Evolutionary conservation across 2,113 vertebrate genomes (phyloP), one percentile per base, ranked within the genome.

Genomic region (Manacus vitellinus): DNA sequence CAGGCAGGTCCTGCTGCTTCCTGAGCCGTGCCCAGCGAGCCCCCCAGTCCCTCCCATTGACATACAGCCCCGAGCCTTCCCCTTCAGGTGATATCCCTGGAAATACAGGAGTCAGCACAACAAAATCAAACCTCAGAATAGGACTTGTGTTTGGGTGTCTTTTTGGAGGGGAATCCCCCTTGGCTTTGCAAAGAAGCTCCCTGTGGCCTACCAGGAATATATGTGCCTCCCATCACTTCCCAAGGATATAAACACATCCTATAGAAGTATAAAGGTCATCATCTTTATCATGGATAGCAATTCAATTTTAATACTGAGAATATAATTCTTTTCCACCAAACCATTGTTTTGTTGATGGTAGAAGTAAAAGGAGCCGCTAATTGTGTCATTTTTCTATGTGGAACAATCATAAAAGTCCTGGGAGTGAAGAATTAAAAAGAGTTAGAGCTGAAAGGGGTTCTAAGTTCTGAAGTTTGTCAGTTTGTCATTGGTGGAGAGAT

Each of bases 401-500:
- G 31, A 93, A 54, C 18, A 72, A 22, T 70, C 6, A 61, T 33
- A 5, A 13, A 55, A 62, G 15, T 71, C 68, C 11, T 43, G 14
- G 6, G 20, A 75, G 39, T 44, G 56, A 83, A 22, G 21, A 91
- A 84, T 81, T 85, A 33, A 78, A 87, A 74, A 68, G 43, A 75
- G 33, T 73, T 88, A 47, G 2, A 70, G 22, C 56, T 91, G 68
- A 51, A 94, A 89, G 92, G 13, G 22, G 33, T 74, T 73, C 7
- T 28, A 58, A 95, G n/a, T 91, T 91, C 58, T 82, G 76, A 91
- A 46, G 71, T 54, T 68, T 76, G 90, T 95, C 93, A 77, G 93
- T 89, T 88, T 95, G 96, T 96, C 96, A 88, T 52, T 95, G 97
- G 93, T 65, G 87, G 94, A 92, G 85, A 94, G 96, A 96, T 94